Evolutionary conservation across 2,888 invertebrate genomes (phyloP), one percentile per base, ranked within the genome.

Genomic region (Synergus laeviventris): DNA sequence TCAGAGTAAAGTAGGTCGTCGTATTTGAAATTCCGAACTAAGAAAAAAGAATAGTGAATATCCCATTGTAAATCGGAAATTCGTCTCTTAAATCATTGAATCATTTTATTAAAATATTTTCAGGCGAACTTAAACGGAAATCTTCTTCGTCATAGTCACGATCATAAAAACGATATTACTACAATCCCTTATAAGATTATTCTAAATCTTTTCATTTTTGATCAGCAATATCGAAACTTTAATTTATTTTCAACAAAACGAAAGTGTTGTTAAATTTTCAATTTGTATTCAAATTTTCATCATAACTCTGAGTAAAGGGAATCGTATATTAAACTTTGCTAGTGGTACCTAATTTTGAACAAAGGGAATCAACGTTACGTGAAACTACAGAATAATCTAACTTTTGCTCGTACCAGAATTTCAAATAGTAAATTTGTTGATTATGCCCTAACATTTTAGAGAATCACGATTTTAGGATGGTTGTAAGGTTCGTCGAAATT

Each of bases 1-100:
- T 81, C 79, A 81, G 76, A 79, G 77, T 76, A 76, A 81, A 81
- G 78, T 81, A 74, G 81, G 81, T 81, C 81, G 77, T 76, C 73
- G 74, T 77, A 78, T 81, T 79, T 75, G 61, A 56, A 73, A 78
- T 70, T 70, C 70, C 70, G 5, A 49, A 70, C 70, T 70, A 70
- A 70, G 70, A 70, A 70, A 70, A 70, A 31, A 49, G 31, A 70
- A 18, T 49, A 16, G 49, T 49, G 31, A 70, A 70, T 45, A 70
- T 49, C 70, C 70, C 49, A 70, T 49, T 70, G 70, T 70, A 49
- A 70, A 70, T 70, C 45, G 31, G 31, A 31, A 49, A 70, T 49
- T 70, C 45, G n/a, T 31, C 70, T 49, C 31, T 70, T 70, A n/a
- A 31, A 70, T 70, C 70, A 70, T 70, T 49, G 31, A 31, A 70